Evolutionary conservation across 64 coral and sea anemone genomes (phyloP).

Genomic region (Porites australiensis): DNA sequence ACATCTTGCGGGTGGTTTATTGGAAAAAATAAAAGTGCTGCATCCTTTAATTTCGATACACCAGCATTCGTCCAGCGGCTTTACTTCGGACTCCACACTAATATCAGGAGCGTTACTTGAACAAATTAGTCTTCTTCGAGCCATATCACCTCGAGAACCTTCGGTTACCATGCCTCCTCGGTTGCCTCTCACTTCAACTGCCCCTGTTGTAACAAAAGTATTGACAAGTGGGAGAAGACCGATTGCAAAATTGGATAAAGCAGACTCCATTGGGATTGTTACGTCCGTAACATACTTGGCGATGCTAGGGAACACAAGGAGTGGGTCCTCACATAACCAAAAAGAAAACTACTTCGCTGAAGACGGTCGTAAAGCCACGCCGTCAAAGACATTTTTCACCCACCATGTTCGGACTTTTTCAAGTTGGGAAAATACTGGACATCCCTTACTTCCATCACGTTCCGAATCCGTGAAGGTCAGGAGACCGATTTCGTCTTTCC

Average conservation of each 20-base stretch:
- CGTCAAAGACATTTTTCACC: background rate
- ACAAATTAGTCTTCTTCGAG: background rate
- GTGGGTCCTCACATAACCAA: too few relatives aligned
- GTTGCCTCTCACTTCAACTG: background rate
- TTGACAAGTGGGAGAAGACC: background rate
- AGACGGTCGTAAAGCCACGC: background rate
- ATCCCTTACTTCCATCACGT: background rate
- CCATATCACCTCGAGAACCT: background rate
- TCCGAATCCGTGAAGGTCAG: background rate
- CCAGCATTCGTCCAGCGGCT: background rate
- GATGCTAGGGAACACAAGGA: background rate
- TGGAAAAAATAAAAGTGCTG: background rate
- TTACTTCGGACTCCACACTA: background rate
- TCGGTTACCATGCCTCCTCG: background rate
- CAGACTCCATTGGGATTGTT: background rate
- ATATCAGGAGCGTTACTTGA: conserved; percentile 1
- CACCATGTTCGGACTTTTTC: background rate
- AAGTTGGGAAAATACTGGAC: background rate
- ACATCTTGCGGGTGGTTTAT: background rate
- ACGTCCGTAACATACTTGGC: too few relatives aligned
- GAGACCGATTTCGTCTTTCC: background rate
- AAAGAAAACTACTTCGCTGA: background rate
- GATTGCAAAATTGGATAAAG: background rate
- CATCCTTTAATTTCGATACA: background rate
- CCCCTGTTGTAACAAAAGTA: background rate